Percentiles rank a stretch among this genome's conserved stretches.
These are phyloP conservation scores for Hipparchia sbordonii DNA, from an alignment of 2,888 invertebrate genomes.

Conservation along the genomic window DNA sequence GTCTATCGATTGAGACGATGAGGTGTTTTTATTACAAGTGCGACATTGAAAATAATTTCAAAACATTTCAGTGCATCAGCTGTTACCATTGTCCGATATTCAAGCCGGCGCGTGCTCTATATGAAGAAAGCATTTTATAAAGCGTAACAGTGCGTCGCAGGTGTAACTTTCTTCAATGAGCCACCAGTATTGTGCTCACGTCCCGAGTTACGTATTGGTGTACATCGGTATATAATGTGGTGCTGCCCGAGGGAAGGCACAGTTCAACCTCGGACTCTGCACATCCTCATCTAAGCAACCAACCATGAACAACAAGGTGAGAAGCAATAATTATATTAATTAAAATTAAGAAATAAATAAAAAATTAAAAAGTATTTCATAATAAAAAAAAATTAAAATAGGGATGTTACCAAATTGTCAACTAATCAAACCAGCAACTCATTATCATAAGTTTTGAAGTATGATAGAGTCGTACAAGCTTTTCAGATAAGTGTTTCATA, in stretches of 20 bases:
- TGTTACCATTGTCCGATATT: slow-evolving; percentile 29
- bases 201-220: slow-evolving; percentile 66
- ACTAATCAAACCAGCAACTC: no score
- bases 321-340: slow-evolving; percentile 32
- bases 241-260: slow-evolving; percentile 55
- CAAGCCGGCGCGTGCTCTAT: slow-evolving; percentile 37
- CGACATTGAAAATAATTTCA: slow-evolving; percentile 2
- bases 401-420: no score
- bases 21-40: neutral
- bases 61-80: slow-evolving; percentile 25
- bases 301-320: slow-evolving; percentile 80
- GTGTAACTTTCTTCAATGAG: slow-evolving; percentile 80
- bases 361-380: neutral
- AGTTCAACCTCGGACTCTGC: slow-evolving; percentile 71
- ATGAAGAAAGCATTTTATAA: slow-evolving; percentile 47
- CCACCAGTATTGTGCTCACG: slow-evolving; percentile 74
- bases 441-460: no score
- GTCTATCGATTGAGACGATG: neutral
- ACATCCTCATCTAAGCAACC: slow-evolving; percentile 63
- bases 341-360: neutral
- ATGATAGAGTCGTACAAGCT: no score
- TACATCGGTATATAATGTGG: slow-evolving; percentile 68
- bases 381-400: neutral
- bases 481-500: no score
- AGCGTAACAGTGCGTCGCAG: slow-evolving; percentile 58